These are phyloP conservation scores for Lycopodina hypogea DNA, from an alignment of 37 sponge, comb jelly and placozoan species.

Conservation along the genomic window DNA sequence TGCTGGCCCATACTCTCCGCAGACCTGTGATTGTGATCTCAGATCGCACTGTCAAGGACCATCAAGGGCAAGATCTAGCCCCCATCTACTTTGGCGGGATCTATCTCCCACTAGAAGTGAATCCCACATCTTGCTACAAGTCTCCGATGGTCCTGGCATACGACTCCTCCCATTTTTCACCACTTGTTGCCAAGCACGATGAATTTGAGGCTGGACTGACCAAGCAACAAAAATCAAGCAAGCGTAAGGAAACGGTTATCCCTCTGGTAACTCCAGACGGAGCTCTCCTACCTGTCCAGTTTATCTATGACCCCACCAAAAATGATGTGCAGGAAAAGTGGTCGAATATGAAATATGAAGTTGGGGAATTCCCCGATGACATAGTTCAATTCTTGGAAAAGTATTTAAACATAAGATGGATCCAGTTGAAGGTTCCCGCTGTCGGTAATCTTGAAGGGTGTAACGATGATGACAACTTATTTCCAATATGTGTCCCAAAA, in stretches of 20 bases:
- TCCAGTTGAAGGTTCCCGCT: slow-evolving; percentile 24
- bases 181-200: slow-evolving; percentile 78
- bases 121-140: slow-evolving; percentile 77
- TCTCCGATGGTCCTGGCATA: slow-evolving; percentile 89
- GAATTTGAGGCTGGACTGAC: background rate
- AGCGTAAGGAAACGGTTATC: slow-evolving; percentile 56
- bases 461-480: slow-evolving; percentile 1
- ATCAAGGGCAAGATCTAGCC: slow-evolving; percentile 72
- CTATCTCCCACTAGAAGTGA: slow-evolving; percentile 87
- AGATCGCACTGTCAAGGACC: slow-evolving; percentile 63
- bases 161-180: slow-evolving; percentile 90
- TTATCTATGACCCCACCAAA: slow-evolving; percentile 64
- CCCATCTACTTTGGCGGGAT: slow-evolving; percentile 95
- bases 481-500: slow-evolving; percentile 39
- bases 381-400: slow-evolving; percentile 51
- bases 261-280: slow-evolving; percentile 84
- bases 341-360: slow-evolving; percentile 18
- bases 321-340: slow-evolving; percentile 35
- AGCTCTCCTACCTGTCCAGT: slow-evolving; percentile 73
- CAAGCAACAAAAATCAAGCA: slow-evolving; percentile 4
- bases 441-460: background rate
- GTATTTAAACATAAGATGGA: slow-evolving; percentile 70
- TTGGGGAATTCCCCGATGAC: slow-evolving; percentile 56
- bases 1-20: slow-evolving; percentile 80
- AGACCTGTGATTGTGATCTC: slow-evolving; percentile 90